These are phyloP conservation scores for Meda fulgida DNA, from an alignment of 2,797 vertebrate genomes.

Conservation along the genomic window DNA sequence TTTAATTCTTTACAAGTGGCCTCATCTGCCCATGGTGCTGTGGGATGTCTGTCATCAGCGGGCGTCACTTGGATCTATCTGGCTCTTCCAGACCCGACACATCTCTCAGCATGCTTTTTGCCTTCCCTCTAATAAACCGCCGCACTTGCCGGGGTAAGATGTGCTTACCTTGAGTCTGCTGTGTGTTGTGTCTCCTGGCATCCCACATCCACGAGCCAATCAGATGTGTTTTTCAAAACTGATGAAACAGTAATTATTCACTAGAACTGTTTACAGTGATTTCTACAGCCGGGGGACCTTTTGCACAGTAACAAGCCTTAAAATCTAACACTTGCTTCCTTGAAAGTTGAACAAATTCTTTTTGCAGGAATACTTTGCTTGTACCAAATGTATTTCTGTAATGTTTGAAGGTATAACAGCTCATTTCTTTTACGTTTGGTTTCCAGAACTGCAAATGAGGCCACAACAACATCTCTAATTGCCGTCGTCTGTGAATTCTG, in stretches of 20 bases:
- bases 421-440: constrained; percentile 28
- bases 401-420: constrained; percentile 18
- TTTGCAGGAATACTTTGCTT: neutral
- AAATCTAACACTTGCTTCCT: constrained; percentile 22
- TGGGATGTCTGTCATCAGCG: constrained; percentile 49
- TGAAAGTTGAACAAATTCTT: constrained; percentile 20
- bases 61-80: constrained; percentile 26
- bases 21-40: constrained; percentile 50
- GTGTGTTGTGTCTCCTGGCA: constrained; percentile 54
- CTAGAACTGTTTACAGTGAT: constrained; percentile 44
- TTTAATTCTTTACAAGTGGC: constrained; percentile 55
- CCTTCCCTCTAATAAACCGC: constrained; percentile 51
- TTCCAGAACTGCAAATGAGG: neutral
- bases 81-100: neutral
- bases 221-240: constrained; percentile 46
- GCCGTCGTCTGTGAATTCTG: constrained; percentile 3
- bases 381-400: constrained; percentile 17
- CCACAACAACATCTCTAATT: constrained; percentile 11
- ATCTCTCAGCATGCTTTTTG: constrained; percentile 46
- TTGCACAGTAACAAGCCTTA: constrained; percentile 27
- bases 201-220: constrained; percentile 38
- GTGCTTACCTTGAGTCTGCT: constrained; percentile 61
- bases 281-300: constrained; percentile 38
- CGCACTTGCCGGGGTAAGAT: constrained; percentile 43
- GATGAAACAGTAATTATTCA: constrained; percentile 55